Conservation (phyloP, 2,113 vertebrate species). For the Heloderma charlesbogerti region DNA sequence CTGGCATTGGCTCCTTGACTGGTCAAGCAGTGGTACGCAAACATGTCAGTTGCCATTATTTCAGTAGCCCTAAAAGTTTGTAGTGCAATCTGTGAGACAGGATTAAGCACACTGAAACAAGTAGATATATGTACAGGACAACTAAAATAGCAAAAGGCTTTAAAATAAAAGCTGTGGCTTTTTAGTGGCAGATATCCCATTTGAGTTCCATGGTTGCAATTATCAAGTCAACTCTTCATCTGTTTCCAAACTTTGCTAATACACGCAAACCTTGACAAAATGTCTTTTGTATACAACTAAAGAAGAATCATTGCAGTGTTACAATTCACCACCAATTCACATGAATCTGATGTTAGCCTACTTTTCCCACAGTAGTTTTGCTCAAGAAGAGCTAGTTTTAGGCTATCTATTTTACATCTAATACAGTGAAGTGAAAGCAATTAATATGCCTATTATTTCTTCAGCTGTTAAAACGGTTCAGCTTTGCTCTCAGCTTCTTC, state of each 20-base stretch:
- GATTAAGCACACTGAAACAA: neutral
- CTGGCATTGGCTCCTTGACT: neutral
- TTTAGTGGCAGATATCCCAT: neutral
- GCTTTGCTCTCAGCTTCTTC: conserved; percentile 13
- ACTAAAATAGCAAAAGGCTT: neutral
- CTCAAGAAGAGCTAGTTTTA: too few relatives aligned
- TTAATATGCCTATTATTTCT: neutral
- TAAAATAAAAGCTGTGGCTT: neutral
- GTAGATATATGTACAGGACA: neutral
- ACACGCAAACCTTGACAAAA: neutral
- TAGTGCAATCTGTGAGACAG: neutral
- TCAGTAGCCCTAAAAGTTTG: neutral
- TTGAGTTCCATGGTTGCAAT: neutral
- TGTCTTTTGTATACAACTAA: too few relatives aligned
- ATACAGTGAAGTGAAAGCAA: conserved; percentile 34
- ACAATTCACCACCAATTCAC: neutral
- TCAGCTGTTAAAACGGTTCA: conserved; percentile 17
- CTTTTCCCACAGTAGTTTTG: too few relatives aligned
- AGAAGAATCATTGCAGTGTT: neutral
- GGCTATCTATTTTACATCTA: neutral
- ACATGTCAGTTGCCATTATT: neutral
- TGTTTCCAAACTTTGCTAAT: neutral
- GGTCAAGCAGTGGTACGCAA: neutral
- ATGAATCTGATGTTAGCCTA: neutral
- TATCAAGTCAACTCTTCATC: neutral